Conservation (phyloP, 2,888 invertebrate species). For the Drosophila acutilabella region DNA sequence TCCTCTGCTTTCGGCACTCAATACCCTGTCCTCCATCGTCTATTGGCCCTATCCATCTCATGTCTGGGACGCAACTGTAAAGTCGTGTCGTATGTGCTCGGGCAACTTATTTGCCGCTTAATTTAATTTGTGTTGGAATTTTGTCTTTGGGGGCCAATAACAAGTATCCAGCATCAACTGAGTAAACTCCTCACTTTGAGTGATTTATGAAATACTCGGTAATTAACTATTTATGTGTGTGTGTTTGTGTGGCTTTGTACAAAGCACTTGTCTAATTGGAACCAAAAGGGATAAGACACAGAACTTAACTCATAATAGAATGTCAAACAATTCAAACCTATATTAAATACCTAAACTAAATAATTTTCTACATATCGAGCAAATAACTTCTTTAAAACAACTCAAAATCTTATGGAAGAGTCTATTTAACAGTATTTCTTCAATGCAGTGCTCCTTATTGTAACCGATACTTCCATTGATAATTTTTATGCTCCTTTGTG, state of each 20-base stretch:
- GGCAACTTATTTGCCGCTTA: conserved; percentile 81
- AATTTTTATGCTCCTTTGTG: neutral
- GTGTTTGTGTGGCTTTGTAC: neutral
- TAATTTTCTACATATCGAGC: too few species aligned
- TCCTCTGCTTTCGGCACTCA: neutral
- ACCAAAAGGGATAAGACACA: conserved; percentile 12
- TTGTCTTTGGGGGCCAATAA: conserved; percentile 52
- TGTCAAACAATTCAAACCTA: neutral
- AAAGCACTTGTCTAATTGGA: conserved; percentile 39
- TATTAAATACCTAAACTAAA: neutral
- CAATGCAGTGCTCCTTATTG: neutral
- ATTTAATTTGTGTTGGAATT: conserved; percentile 77
- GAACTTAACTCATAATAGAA: neutral
- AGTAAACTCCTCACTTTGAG: conserved; percentile 50
- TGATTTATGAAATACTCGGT: conserved; percentile 76
- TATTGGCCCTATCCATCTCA: conserved; percentile 7
- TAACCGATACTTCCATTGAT: neutral
- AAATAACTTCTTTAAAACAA: neutral
- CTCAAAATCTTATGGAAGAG: neutral
- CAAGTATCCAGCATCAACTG: conserved; percentile 10
- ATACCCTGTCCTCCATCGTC: neutral
- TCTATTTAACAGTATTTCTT: neutral
- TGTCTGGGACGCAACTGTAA: conserved; percentile 36
- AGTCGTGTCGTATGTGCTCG: conserved; percentile 67
- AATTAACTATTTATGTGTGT: conserved; percentile 73